phyloP scores from a whole-genome alignment of 1,140 invertebrate species.

The Lepidostoma basale region DNA sequence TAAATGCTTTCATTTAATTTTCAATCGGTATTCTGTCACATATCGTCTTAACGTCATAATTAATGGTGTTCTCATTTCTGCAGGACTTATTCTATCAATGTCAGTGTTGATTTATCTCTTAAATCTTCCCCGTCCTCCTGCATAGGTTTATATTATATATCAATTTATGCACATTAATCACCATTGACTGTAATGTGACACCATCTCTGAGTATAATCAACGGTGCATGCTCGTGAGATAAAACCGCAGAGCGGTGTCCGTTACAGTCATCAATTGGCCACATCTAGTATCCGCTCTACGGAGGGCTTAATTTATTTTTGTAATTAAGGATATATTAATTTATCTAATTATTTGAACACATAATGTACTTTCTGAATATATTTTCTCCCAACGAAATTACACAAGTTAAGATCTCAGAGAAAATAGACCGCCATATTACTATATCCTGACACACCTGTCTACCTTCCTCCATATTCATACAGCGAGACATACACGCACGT shows the following conservation, averaged over 20 bases:
- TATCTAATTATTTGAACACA: not conserved
- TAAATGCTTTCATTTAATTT: not conserved
- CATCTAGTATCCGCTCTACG: not conserved
- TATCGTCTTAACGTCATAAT: too few relatives aligned
- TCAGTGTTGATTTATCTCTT: too few relatives aligned
- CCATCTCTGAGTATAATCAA: constrained; percentile 1
- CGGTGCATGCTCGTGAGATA: not conserved
- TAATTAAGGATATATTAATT: not conserved
- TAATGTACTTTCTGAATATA: not conserved
- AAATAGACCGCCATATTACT: too few relatives aligned
- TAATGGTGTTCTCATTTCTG: too few relatives aligned
- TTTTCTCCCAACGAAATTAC: not conserved
- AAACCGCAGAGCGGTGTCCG: not conserved
- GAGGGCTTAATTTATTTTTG: not conserved
- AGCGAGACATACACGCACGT: too few relatives aligned
- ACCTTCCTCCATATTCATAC: too few relatives aligned
- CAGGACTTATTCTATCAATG: too few relatives aligned
- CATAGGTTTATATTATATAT: too few relatives aligned
- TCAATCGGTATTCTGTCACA: too few relatives aligned
- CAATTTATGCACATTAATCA: constrained; percentile 2
- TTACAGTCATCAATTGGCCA: not conserved
- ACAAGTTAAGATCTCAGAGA: too few relatives aligned
- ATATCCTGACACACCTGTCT: too few relatives aligned
- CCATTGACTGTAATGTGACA: not conserved
- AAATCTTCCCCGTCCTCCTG: too few relatives aligned